A percentile compares a stretch with the other conserved stretches of the same genome.
phyloP scores from a whole-genome alignment of 35 echinoderm and acorn worm genomes.

The Amphiura filiformis region DNA sequence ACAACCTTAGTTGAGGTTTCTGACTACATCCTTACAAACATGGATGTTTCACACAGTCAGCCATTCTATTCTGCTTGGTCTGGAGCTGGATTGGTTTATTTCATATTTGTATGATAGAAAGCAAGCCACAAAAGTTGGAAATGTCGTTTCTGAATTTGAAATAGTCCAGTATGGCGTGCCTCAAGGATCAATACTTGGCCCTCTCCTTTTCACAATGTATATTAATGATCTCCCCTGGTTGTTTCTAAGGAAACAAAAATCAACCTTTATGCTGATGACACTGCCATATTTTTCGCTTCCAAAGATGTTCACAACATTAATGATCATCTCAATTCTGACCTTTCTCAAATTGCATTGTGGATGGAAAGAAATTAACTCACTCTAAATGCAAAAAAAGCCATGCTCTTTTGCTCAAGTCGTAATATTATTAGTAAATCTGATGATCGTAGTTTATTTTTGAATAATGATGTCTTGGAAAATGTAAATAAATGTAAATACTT shows the following conservation, averaged over 20 bases:
- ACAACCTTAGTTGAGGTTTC: too few species aligned
- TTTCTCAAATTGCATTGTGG: background rate
- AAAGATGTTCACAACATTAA: conserved; percentile 15
- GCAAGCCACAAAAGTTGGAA: conserved; percentile 29
- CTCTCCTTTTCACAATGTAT: conserved; percentile 21
- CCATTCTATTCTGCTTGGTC: conserved; percentile 5
- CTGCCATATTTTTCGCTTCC: conserved; percentile 26
- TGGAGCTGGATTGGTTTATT: conserved; percentile 32
- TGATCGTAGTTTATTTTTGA: background rate
- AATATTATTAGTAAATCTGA: conserved; percentile 16
- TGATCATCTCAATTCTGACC: background rate
- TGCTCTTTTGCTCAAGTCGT: conserved; percentile 1
- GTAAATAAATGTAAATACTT: background rate
- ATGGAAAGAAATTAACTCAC: conserved; percentile 7
- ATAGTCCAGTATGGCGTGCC: conserved; percentile 6
- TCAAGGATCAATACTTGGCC: conserved; percentile 29
- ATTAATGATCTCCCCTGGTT: conserved; percentile 15
- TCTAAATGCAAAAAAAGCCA: conserved; percentile 23
- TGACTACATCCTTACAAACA: too few species aligned
- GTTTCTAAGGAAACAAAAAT: conserved; percentile 13
- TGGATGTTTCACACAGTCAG: conserved; percentile 17
- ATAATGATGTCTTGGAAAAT: background rate
- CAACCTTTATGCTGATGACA: conserved; percentile 30
- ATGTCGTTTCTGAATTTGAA: background rate
- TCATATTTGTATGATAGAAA: conserved; percentile 7